Conservation (phyloP, 2,888 invertebrate genomes). For the Nemapogon koenigi region DNA sequence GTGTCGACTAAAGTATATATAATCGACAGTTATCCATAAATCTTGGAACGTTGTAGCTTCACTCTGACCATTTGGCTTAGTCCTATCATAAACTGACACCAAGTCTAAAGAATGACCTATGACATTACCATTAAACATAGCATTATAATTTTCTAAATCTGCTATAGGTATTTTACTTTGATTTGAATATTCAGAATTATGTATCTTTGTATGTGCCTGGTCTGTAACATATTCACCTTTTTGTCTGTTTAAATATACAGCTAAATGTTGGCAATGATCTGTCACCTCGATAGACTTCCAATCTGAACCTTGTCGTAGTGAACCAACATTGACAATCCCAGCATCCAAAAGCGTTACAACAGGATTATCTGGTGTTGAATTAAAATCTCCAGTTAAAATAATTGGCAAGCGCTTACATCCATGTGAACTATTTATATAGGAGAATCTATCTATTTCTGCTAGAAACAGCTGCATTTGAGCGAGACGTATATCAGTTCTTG, state of each 20-base stretch:
- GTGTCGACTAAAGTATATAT: conserved; percentile 72
- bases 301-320: conserved; percentile 38
- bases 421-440: conserved; percentile 56
- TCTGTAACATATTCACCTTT: conserved; percentile 30
- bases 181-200: conserved; percentile 33
- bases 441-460: conserved; percentile 82
- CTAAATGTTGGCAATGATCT: conserved; percentile 66
- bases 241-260: conserved; percentile 48
- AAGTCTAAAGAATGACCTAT: conserved; percentile 73
- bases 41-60: conserved; percentile 82
- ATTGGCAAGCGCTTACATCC: conserved; percentile 73
- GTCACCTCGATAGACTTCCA: conserved; percentile 62
- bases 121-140: conserved; percentile 64
- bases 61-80: conserved; percentile 31
- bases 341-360: conserved; percentile 72
- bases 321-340: conserved; percentile 60
- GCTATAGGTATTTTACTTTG: too few relatives aligned
- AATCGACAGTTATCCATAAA: conserved; percentile 84
- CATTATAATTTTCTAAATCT: conserved; percentile 25
- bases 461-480: conserved; percentile 87
- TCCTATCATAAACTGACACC: conserved; percentile 71
- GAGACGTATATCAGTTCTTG: conserved; percentile 85
- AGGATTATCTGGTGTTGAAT: conserved; percentile 77
- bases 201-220: too few relatives aligned
- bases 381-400: conserved; percentile 93